phyloP scores from a whole-genome alignment of 2,113 vertebrate genomes.

The Sarotherodon lohbergeri region DNA sequence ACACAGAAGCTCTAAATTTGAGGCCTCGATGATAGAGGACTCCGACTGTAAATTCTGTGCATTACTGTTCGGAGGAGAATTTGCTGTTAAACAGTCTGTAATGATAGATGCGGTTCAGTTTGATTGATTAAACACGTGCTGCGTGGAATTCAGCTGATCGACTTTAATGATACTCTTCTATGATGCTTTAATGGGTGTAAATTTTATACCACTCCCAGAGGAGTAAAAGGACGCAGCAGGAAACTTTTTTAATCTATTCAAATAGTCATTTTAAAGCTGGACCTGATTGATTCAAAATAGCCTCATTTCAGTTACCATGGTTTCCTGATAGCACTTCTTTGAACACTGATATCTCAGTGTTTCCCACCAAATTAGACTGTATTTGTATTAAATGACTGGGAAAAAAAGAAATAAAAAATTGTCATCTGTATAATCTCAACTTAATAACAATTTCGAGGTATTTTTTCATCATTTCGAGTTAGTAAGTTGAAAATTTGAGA shows the following conservation, averaged over 20 bases:
- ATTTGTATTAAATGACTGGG: not conserved
- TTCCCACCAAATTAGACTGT: not conserved
- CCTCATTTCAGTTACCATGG: not conserved
- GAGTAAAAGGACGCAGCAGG: not conserved
- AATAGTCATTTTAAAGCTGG: not conserved
- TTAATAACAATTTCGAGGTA: no score
- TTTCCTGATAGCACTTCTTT: not conserved
- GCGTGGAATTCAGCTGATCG: not conserved
- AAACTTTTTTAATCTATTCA: not conserved
- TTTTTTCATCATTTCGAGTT: no score
- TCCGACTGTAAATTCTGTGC: not conserved
- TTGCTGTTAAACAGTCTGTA: not conserved
- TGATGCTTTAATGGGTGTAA: not conserved
- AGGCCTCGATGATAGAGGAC: not conserved
- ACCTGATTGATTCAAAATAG: not conserved
- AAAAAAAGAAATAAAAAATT: no score
- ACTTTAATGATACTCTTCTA: not conserved
- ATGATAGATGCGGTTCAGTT: not conserved
- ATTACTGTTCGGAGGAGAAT: not conserved
- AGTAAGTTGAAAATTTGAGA: not conserved
- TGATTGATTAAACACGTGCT: not conserved
- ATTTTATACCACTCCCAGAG: not conserved
- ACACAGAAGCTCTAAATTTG: not conserved
- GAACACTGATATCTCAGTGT: not conserved
- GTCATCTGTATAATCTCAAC: no score